Percentiles rank a stretch among this genome's conserved stretches.
phyloP scores from a whole-genome alignment of 2,888 invertebrate species.

The Dermolepida albohirtum region DNA sequence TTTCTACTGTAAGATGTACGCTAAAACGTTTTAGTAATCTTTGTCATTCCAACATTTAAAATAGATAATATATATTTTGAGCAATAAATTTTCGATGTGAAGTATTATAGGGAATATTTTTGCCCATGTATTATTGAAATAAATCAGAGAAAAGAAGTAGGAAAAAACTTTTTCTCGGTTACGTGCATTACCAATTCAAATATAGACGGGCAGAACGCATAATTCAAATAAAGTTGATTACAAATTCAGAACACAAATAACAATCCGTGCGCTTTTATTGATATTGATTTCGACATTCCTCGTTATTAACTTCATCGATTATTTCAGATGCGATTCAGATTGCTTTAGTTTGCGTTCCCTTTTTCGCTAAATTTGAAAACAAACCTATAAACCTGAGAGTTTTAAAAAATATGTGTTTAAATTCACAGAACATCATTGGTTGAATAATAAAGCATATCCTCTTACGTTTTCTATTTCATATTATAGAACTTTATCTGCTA shows the following conservation, averaged over 20 bases:
- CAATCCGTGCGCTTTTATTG: constrained; percentile 32
- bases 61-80: constrained; percentile 39
- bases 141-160: constrained; percentile 42
- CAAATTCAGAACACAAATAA: constrained; percentile 39
- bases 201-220: constrained; percentile 48
- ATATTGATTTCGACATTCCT: constrained; percentile 28
- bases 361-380: constrained; percentile 4
- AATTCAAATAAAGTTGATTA: constrained; percentile 38
- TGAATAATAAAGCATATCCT: no score
- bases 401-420: no score
- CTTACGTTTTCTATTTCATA: no score
- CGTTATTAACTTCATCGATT: constrained; percentile 31
- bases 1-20: background rate
- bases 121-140: constrained; percentile 47
- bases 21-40: constrained; percentile 7
- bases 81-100: constrained; percentile 46
- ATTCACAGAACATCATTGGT: no score
- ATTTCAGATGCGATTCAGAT: constrained; percentile 16
- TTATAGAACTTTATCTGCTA: no score
- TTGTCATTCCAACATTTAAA: constrained; percentile 27
- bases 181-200: constrained; percentile 51
- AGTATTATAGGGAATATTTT: constrained; percentile 47
- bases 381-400: constrained; percentile 1
- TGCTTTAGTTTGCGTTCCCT: background rate
- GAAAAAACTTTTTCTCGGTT: constrained; percentile 45